Evolutionary conservation across 53 echinoderm and acorn worm genomes (phyloP), one percentile per base, ranked within the genome.

Genomic region (Paelopatides confundens): DNA sequence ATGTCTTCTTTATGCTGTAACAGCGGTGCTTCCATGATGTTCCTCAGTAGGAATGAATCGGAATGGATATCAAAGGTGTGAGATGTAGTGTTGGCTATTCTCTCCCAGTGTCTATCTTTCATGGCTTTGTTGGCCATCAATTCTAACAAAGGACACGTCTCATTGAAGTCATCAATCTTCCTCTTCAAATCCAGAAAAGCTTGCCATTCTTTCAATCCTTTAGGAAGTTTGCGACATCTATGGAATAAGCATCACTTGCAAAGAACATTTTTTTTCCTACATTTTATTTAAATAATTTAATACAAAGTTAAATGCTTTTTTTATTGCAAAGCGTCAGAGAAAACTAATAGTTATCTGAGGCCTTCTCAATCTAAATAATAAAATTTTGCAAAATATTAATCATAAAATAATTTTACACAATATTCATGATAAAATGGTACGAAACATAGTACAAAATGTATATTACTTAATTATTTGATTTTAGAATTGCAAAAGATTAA

Each of bases 121-220:
- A 97, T 97, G 66, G 97, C 95, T 71, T 93, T 95, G 92, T 97
- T 94, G 23, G 97, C 95, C 97, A 97, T 97, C 65, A 97, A 87
- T 65, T 97, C 97, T 26, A 97, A 90, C 8, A 97, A 87, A 31
- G 97, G 97, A 62, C 97, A 97, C 27, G 97, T 93, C 87, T 97
- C 97, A 71, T 95, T 97, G 91, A 97, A 97, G 88, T 97, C 97
- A 87, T 97, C 97, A 65, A 97, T 97, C 86, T 94, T 97, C 87
- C 94, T 88, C 91, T 97, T 97, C 35, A 97, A 85, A 17, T 97
- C 92, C 24, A 97, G 92, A 83, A 97, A 97, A 39, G 97, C 97
- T 28, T 82, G 86, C 97, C 97, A 97, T 46, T 95, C 95, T 70
- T 97, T 95, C 67, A 97, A 69, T 8, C 91, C 97, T 86, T 97